Base-by-base conservation (phyloP, 2,113 vertebrate genomes). In the Erpornis zantholeuca region DNA sequence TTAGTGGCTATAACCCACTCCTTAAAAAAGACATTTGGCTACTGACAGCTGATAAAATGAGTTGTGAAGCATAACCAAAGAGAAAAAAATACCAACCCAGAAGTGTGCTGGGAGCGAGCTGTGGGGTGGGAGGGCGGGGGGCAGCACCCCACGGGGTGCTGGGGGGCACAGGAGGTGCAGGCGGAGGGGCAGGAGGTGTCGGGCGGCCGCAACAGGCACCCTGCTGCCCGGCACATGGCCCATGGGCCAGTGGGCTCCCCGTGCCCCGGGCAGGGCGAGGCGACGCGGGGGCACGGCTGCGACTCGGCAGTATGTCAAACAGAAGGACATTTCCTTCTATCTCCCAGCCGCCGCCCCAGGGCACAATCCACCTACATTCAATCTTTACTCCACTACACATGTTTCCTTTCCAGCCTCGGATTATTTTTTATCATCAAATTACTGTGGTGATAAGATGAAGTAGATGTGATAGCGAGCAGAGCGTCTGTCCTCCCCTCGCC, bases 341-440 rank as follows among this genome's bases (percentile, higher is more conserved):
- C 95, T 92, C 92, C 87, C 95, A 97, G 93, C 95, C 15, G 80
- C 98, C 91, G 98, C 99, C 98, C 97, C 96, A 95, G 98, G 99
- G 98, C 98, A 98, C 98, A 98, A 98, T 99, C 98, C 97, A 97
- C 97, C 98, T 98, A 97, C 86, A 94, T 94, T 98, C 97, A 97
- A 97, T 97, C 94, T 98, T 98, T 98, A 98, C 98, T 98, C 98
- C 98, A 98, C 98, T 98, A 98, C 98, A 97, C 98, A 98, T 98
- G 98, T 98, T 99, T 99, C 98, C 98, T 99, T 98, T 99, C 98
- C 98, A 98, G 97, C 96, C 97, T 97, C 75, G 98, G 98, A 99
- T 99, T 99, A 99, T 98, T 98, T 98, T 98, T 98, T 98, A 98
- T 98, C 98, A 97, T 97, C 97, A 98, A 98, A 99, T 99, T 98